phyloP scores from a whole-genome alignment of 2,797 vertebrate species.

The Lepidocolaptes lacrymiger region DNA sequence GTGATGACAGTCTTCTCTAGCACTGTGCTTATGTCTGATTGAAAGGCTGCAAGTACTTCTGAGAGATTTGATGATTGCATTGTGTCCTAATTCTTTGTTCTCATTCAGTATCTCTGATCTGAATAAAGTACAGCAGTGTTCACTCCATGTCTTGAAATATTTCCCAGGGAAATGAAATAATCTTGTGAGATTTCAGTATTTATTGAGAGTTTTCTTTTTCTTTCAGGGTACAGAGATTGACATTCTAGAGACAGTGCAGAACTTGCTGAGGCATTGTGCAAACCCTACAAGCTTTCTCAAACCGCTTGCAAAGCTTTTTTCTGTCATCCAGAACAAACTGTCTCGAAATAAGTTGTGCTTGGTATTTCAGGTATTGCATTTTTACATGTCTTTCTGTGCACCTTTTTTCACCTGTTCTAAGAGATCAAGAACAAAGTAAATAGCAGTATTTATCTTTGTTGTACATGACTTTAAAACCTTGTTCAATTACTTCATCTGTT shows the following conservation, averaged over 20 bases:
- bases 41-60: neutral
- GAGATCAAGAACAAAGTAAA: neutral
- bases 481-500: neutral
- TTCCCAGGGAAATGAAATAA: neutral
- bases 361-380: constrained; percentile 87
- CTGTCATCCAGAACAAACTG: constrained; percentile 86
- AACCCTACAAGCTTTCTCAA: constrained; percentile 85
- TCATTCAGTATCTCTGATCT: neutral
- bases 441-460: neutral
- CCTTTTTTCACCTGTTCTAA: neutral
- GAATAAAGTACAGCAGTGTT: neutral
- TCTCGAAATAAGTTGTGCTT: constrained; percentile 87
- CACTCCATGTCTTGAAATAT: neutral
- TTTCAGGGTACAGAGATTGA: constrained; percentile 90
- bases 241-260: constrained; percentile 91
- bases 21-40: neutral
- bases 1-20: neutral
- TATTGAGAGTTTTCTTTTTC: neutral
- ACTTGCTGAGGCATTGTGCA: constrained; percentile 87
- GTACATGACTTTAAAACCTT: neutral
- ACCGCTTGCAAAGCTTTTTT: constrained; percentile 90
- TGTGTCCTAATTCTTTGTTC: neutral
- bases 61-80: neutral
- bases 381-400: neutral
- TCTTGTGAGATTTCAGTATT: neutral